A percentile compares a stretch with the other conserved stretches of the same genome.
phyloP scores from a whole-genome alignment of 2,797 vertebrate species.

The Lepilemur ruficaudatus region DNA sequence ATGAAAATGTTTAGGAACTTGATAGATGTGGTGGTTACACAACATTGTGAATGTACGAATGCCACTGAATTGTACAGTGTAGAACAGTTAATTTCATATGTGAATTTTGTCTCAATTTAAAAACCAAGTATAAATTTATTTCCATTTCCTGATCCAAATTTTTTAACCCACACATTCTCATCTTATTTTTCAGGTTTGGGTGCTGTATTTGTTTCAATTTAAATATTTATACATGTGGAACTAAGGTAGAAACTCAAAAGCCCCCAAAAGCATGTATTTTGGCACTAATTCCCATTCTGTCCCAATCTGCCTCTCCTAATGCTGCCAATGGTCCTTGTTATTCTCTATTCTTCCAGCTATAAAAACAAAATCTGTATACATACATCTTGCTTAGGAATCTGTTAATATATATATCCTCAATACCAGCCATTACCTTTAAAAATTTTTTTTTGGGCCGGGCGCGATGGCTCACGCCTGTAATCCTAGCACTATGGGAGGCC shows the following conservation, averaged over 20 bases:
- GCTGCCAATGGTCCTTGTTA: not conserved
- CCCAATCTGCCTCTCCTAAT: not conserved
- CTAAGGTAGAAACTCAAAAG: not conserved
- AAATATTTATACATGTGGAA: not conserved
- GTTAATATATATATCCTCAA: not conserved
- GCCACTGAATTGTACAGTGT: not conserved
- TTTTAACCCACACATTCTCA: not conserved
- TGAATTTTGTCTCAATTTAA: not conserved
- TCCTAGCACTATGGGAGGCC: too few relatives aligned
- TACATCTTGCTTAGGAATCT: not conserved
- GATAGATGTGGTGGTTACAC: not conserved
- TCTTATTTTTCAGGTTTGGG: not conserved
- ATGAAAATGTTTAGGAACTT: not conserved
- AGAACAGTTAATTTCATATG: not conserved
- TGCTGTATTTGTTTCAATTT: not conserved
- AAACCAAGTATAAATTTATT: not conserved
- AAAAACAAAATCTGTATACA: not conserved
- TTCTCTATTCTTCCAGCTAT: not conserved
- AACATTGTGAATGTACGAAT: not conserved
- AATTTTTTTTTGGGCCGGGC: not conserved
- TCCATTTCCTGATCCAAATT: not conserved
- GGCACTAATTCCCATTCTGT: not conserved
- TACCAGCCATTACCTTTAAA: not conserved
- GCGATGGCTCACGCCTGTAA: too few relatives aligned
- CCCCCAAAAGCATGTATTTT: not conserved